Evolutionary conservation across 23 tunicate species (phyloP).

Genomic region (Aplidium turbinatum): DNA sequence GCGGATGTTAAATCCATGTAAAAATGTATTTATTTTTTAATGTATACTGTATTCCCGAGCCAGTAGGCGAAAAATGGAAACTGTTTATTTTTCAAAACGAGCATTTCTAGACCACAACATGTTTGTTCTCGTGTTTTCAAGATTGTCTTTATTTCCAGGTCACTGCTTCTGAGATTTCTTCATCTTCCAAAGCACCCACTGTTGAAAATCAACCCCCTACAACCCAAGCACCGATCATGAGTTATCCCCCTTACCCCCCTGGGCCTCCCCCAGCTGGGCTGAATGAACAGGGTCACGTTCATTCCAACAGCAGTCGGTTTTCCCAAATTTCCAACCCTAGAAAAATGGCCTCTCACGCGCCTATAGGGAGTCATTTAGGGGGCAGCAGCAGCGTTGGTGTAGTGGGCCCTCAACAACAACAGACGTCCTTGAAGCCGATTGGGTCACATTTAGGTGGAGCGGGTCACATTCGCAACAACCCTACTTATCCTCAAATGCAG

Average conservation of each 20-base stretch:
- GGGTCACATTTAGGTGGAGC: slow-evolving; percentile 69
- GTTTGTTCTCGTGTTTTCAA: too few species aligned
- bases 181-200: slow-evolving; percentile 24
- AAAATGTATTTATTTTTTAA: too few species aligned
- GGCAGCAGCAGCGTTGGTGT: slow-evolving; percentile 44
- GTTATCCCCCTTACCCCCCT: slow-evolving; percentile 21
- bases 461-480: slow-evolving; percentile 46
- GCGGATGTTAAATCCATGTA: slow-evolving; percentile 4
- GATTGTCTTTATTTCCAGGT: slow-evolving; percentile 29
- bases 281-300: slow-evolving; percentile 14
- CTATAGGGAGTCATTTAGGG: slow-evolving; percentile 67
- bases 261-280: slow-evolving; percentile 29
- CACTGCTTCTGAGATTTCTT: slow-evolving; percentile 23
- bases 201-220: slow-evolving; percentile 19
- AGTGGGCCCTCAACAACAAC: slow-evolving; percentile 58
- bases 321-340: slow-evolving; percentile 25
- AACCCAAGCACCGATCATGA: slow-evolving; percentile 13
- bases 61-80: too few species aligned
- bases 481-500: slow-evolving; percentile 23
- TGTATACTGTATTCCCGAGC: too few species aligned
- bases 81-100: too few species aligned
- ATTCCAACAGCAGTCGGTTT: slow-evolving; percentile 24
- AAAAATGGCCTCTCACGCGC: slow-evolving; percentile 44
- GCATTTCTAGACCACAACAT: too few species aligned
- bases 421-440: slow-evolving; percentile 42